Evolutionary conservation across 2,888 invertebrate genomes (phyloP), one percentile per base, ranked within the genome.

Genomic region (Ernsta delagoae): DNA sequence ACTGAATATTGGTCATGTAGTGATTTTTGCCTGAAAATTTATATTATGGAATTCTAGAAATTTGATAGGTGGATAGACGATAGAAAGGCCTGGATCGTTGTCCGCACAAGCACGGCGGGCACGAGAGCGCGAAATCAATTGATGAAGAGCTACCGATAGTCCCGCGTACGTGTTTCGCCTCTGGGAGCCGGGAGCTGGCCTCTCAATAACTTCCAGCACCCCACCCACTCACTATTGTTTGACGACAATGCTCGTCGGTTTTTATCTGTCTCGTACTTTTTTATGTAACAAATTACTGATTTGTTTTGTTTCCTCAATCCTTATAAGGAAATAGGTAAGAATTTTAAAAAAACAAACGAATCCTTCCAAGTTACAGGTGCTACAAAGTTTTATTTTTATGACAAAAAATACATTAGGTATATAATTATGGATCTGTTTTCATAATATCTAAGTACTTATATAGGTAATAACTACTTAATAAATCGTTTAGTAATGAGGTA

Each of bases 111-210:
- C 72, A 65, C 59, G 68, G 63, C 59, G n/a, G 60, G 60, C 53
- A 59, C 65, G 79, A 77, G 83, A 80, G 79, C 73, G 77, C 74
- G 71, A 79, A 83, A 90, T 92, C 92, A 87, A 93, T 93, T 92
- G 92, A 93, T 93, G 89, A 88, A 92, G 91, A 84, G 87, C 71
- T 65, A 92, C 92, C 82, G 85, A 92, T 92, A 90, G 76, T 70
- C 71, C 72, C 75, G 71, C 79, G 86, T 82, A 92, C 92, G 92
- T 92, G 92, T 87, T 81, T 76, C 82, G 85, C 87, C 86, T 81
- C 81, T 83, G 16, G 16, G 16, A 16, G 16, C 16, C 16, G 87
- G 87, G 83, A 80, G 79, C 77, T 73, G 77, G 54, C 75, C 84
- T 78, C 82, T 83, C 75, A 65, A 73, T 77, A 72, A 70, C 69